Evolutionary conservation across 2,113 vertebrate species (phyloP).

Genomic region (Geococcyx californianus): DNA sequence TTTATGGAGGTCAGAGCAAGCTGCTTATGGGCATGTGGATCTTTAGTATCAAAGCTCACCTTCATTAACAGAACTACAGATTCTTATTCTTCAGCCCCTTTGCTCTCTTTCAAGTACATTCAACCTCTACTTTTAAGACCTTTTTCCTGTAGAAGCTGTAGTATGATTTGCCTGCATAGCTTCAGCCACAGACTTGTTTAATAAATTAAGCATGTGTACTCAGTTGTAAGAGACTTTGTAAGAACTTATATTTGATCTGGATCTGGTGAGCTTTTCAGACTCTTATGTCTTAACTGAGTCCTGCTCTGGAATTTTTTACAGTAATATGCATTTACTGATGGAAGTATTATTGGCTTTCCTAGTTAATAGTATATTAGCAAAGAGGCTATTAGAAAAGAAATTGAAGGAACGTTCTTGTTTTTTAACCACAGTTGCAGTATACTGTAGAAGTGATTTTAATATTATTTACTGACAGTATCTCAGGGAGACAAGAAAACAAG

Average conservation of each 20-base stretch:
- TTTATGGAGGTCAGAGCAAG: neutral
- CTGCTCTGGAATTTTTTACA: neutral
- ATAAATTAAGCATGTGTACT: neutral
- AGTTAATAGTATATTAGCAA: neutral
- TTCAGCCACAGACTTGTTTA: neutral
- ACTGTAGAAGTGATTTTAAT: neutral
- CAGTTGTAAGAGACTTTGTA: neutral
- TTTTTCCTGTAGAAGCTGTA: neutral
- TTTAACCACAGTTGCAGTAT: neutral
- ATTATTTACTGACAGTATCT: neutral
- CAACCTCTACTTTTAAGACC: neutral
- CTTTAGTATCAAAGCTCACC: neutral
- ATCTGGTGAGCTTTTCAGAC: neutral
- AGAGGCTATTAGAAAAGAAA: neutral
- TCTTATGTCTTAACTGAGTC: neutral
- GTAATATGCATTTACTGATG: neutral
- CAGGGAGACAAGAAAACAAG: neutral
- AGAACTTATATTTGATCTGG: neutral
- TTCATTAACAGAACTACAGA: neutral
- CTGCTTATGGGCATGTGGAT: rapidly evolving
- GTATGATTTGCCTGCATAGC: neutral
- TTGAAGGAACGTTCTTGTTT: neutral
- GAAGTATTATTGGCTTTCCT: neutral
- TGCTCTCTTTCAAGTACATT: neutral
- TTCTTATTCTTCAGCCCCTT: neutral